Evolutionary conservation across 2,113 vertebrate species (phyloP).

Genomic region (Malurus alboscapulatus): DNA sequence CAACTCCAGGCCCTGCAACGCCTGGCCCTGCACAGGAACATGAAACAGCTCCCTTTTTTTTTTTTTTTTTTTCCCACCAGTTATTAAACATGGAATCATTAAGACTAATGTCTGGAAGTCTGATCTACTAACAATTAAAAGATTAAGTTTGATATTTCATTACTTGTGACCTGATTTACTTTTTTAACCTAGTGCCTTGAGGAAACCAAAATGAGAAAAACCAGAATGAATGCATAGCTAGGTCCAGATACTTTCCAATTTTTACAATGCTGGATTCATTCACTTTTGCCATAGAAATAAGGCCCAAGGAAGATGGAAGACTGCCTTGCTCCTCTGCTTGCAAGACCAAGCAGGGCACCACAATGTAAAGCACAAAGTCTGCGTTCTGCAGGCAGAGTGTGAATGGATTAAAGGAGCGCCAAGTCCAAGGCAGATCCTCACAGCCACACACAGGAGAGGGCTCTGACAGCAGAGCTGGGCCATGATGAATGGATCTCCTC

Average conservation of each 20-base stretch:
- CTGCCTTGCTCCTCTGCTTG: neutral
- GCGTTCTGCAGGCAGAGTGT: rapidly evolving
- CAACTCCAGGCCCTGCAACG: neutral
- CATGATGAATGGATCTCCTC: neutral
- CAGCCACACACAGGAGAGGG: neutral
- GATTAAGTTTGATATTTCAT: neutral
- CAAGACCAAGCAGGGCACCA: neutral
- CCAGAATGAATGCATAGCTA: neutral
- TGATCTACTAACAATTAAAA: neutral
- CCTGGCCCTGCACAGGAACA: neutral
- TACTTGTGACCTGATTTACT: neutral
- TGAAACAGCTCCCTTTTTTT: neutral
- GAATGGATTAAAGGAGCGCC: neutral
- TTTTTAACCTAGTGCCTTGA: neutral
- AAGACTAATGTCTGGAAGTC: constrained; percentile 5
- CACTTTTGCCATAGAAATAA: neutral
- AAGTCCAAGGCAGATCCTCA: neutral
- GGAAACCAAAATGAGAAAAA: neutral
- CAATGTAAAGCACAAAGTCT: rapidly evolving
- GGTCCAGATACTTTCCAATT: neutral
- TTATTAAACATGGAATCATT: neutral
- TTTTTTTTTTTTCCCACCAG: neutral
- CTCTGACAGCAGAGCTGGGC: neutral
- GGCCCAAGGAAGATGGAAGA: neutral
- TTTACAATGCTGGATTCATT: neutral